These are phyloP conservation scores for pig (Sus scrofa) DNA, from an alignment of 2,113 vertebrate species.

Conservation along the genomic window T2T-Sscrofa CM000825.6:64731001-64731500, in stretches of 20 bases:
- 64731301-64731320: background rate
- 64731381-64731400: background rate
- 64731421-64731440: background rate
- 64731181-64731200: background rate
- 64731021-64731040: background rate
- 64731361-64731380: background rate
- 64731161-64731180: background rate
- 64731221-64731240: background rate
- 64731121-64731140: background rate
- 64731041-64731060: background rate
- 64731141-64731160: background rate
- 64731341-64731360: background rate
- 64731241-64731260: background rate
- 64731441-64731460: background rate
- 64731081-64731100: background rate
- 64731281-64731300: background rate
- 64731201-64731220: background rate
- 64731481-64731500: background rate
- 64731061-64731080: background rate
- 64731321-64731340: background rate
- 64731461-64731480: background rate
- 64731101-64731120: background rate
- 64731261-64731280: background rate
- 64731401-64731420: background rate
- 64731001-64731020: background rate